A percentile compares a stretch with the other conserved stretches of the same genome.
Evolutionary conservation across 1,140 invertebrate species (phyloP).

Genomic region (Uloborus diversus): DNA sequence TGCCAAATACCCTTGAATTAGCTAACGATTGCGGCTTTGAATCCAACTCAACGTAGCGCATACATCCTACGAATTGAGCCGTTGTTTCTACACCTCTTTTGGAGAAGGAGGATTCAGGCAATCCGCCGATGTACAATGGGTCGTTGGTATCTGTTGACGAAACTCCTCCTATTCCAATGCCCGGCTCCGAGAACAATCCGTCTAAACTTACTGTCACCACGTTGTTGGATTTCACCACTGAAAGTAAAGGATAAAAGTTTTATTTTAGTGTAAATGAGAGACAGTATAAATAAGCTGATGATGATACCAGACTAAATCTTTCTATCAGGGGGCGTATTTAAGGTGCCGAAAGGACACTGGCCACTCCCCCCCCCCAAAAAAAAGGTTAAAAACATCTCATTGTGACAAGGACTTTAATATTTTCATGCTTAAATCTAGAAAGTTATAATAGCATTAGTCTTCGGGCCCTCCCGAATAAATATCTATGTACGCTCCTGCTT

Average conservation of each 20-base stretch:
- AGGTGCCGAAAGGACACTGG: too few relatives aligned
- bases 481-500: too few relatives aligned
- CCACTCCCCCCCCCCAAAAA: too few relatives aligned
- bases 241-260: conserved; percentile 64
- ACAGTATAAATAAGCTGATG: too few relatives aligned
- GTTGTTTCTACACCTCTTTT: conserved; percentile 70
- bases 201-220: conserved; percentile 84
- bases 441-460: too few relatives aligned
- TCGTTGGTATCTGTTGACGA: conserved; percentile 81
- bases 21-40: conserved; percentile 58
- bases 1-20: conserved; percentile 68
- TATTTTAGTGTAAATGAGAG: too few relatives aligned
- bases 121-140: conserved; percentile 88
- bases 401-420: too few relatives aligned
- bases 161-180: conserved; percentile 73
- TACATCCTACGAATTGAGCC: conserved; percentile 83
- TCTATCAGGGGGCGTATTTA: too few relatives aligned
- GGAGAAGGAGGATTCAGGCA: conserved; percentile 69
- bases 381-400: too few relatives aligned
- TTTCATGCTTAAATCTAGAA: too few relatives aligned
- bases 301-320: too few relatives aligned
- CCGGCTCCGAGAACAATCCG: conserved; percentile 73
- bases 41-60: conserved; percentile 67
- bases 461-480: too few relatives aligned
- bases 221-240: conserved; percentile 85